A percentile compares a stretch with the other conserved stretches of the same genome.
phyloP scores from a whole-genome alignment of 2,113 vertebrate species.

The Origma solitaria region DNA sequence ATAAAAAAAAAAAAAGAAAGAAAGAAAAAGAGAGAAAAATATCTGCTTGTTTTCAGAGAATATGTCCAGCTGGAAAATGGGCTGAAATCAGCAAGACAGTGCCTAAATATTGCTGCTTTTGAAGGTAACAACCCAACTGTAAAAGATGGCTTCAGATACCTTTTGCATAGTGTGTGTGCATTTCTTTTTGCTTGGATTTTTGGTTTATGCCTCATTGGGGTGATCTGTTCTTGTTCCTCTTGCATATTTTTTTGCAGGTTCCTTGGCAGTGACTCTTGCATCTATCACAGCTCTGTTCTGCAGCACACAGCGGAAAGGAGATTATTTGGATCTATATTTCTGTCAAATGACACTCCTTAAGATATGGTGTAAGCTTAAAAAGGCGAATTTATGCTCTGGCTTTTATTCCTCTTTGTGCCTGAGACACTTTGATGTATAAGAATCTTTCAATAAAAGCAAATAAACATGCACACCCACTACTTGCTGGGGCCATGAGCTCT shows the following conservation, averaged over 20 bases:
- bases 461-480: accelerated
- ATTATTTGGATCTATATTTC: constrained; percentile 11
- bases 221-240: background rate
- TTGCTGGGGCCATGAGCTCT: background rate
- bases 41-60: background rate
- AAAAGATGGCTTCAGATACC: background rate
- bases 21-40: background rate
- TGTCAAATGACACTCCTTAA: background rate
- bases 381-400: background rate
- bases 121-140: background rate
- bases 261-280: background rate
- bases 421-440: background rate
- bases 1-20: accelerated
- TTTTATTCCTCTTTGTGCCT: background rate
- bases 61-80: background rate
- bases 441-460: background rate
- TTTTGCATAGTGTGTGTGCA: background rate
- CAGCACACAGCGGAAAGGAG: background rate
- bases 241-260: constrained; percentile 15
- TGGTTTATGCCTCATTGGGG: background rate
- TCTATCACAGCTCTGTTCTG: constrained; percentile 4
- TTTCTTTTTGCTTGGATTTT: background rate
- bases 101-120: background rate
- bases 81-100: background rate
- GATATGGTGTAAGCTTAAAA: background rate